Base-by-base conservation (phyloP, 1,140 invertebrate species). In the Nilaparvata lugens region DNA sequence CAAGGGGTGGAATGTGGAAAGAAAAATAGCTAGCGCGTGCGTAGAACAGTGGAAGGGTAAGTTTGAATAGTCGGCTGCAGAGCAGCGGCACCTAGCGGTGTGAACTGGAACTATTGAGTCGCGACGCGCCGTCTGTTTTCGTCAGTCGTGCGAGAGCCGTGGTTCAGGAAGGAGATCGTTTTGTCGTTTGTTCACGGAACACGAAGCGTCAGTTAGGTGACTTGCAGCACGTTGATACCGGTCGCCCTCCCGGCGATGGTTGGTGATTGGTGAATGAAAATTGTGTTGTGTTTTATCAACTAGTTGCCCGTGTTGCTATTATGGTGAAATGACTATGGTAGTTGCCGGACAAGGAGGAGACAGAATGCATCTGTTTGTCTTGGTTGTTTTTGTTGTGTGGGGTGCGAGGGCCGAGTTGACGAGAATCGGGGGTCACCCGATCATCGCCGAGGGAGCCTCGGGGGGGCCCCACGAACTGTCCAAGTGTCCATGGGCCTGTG, bases 401-500 rank as follows among this genome's bases (percentile, higher is more conserved):
- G 59, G 25, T 4, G 14, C 52, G 1, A 16, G 52, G 18, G 52
- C 31, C 59, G 51, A 52, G 16, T 38, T 51, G 25, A 19, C 21
- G 4, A 4, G 59, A 0, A 60, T 60, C 59, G 59, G 59, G 19
- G 66, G 65, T 6, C 63, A 66, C 45, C 63, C 62, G 14, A 62
- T 64, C 25, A 57, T 56, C 21, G 62, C 52, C 16, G 53, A 63
- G 19, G 40, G 51, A 2, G 16, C 28, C 5, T 23, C 28, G 2
- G 53, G 31, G 21, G 31, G 25, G 24, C 24, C 58, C 14, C 55
- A 55, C 13, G 62, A 63, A 24, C 60, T 72, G 11, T 69, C 71
- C 53, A 75, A 74, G 40, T 94, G 91, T 74, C 90, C 91, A 5
- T 83, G 83, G 76, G 83, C 84, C 16, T 93, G 91, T 75, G 78